Base-by-base conservation (phyloP, 1,140 invertebrate genomes). In the Bombus waltoni region DNA sequence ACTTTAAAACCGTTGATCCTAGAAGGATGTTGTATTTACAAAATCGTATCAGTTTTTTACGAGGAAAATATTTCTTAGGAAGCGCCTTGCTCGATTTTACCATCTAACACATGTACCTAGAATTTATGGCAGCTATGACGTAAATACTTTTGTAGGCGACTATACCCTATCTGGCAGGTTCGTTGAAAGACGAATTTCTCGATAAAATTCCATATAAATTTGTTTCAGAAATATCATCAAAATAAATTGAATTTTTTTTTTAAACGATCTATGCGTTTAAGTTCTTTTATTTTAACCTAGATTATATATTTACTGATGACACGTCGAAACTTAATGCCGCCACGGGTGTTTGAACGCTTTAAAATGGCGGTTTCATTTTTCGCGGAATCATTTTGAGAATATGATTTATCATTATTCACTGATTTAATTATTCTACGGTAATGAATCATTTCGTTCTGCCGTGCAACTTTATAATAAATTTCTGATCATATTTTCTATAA, bases 261-360 rank as follows among this genome's bases (percentile, higher is more conserved):
- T 3, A 1, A 22, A 11, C 68, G 10, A 68, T 84, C 83, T 78
- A 47, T 38, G 32, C 38, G n/a, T 76, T 87, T 74, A 53, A 38
- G 10, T 90, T 91, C 74, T 89, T 79, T 87, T 88, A 71, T 88
- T 89, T 77, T 40, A 22, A 11, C 4, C 35, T 85, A 3, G 32
- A 77, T 85, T 81, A 70, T 71, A 68, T 78, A 81, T 92, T 93
- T 91, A 81, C 74, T 72, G 66, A 70, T 70, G 80, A 79, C 68
- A 81, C 62, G 42, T 85, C 42, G 86, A 57, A 87, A 87, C 22
- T 68, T 80, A 85, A 90, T 92, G 85, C 93, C 92, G 92, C 93
- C 92, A 90, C 92, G 87, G 82, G 77, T 89, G 86, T 94, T 94
- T 93, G 90, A 94, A 94, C 87, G 79, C 59, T 87, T 83, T 87